These are phyloP conservation scores for Lagothrix lagotricha DNA, from an alignment of 2,797 vertebrate species.

Conservation along the genomic window DNA sequence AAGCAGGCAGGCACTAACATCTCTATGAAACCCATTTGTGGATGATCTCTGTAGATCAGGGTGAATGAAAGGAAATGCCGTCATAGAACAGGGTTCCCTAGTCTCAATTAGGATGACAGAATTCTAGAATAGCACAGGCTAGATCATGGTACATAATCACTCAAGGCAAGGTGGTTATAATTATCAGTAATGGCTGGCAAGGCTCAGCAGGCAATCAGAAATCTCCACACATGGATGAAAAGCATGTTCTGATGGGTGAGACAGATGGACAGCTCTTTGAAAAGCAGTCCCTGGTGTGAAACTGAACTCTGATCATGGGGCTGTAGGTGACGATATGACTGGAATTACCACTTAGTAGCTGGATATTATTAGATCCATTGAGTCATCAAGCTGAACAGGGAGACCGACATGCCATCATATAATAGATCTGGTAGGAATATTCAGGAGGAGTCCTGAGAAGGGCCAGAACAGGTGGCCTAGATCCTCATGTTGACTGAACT, in stretches of 20 bases:
- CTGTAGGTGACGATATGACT: not conserved
- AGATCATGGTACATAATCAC: not conserved
- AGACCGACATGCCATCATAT: not conserved
- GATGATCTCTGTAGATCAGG: not conserved
- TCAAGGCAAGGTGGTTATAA: not conserved
- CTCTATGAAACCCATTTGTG: not conserved
- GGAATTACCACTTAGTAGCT: not conserved
- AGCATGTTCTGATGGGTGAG: not conserved
- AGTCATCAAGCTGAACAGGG: not conserved
- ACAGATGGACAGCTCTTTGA: not conserved
- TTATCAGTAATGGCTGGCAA: not conserved
- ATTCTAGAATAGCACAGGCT: not conserved
- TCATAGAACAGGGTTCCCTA: not conserved
- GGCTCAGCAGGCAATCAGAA: not conserved
- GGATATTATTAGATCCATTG: not conserved
- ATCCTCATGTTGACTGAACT: not conserved
- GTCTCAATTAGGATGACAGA: not conserved
- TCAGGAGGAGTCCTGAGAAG: not conserved
- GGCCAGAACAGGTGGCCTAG: not conserved
- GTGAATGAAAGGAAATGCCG: not conserved
- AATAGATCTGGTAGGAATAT: not conserved
- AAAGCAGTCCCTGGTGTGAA: not conserved
- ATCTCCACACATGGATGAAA: not conserved
- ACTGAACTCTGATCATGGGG: not conserved
- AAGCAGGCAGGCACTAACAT: not conserved